Evolutionary conservation across 2,888 invertebrate genomes (phyloP).

Genomic region (Agriopis leucophaearia): DNA sequence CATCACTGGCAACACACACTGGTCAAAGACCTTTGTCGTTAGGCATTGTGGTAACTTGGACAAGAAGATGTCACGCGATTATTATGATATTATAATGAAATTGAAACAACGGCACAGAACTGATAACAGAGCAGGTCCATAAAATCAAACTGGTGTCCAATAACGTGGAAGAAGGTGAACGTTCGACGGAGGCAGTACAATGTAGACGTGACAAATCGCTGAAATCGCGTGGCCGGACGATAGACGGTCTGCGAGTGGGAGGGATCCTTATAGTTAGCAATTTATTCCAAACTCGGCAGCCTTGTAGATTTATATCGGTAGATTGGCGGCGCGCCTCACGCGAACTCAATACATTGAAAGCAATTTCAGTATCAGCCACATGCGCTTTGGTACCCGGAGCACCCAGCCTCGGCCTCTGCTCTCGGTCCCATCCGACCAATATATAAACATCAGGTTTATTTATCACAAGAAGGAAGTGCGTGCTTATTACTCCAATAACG

Average conservation of each 20-base stretch:
- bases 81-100: constrained; percentile 2
- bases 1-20: no score
- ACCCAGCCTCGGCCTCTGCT: constrained; percentile 14
- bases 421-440: constrained; percentile 38
- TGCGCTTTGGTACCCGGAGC: constrained; percentile 53
- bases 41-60: no score
- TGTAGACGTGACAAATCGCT: constrained; percentile 74
- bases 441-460: constrained; percentile 59
- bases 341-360: constrained; percentile 69
- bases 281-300: constrained; percentile 77
- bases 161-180: constrained; percentile 39
- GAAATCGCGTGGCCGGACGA: constrained; percentile 58
- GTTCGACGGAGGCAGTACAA: constrained; percentile 54
- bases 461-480: constrained; percentile 57
- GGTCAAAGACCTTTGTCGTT: no score
- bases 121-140: constrained; percentile 13
- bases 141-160: constrained; percentile 33
- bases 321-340: constrained; percentile 75
- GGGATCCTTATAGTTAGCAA: constrained; percentile 76
- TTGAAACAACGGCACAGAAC: not conserved
- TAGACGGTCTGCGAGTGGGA: constrained; percentile 60
- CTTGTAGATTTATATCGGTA: constrained; percentile 81
- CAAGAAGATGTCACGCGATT: no score
- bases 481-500: constrained; percentile 58
- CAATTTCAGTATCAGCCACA: constrained; percentile 73